A percentile compares a stretch with the other conserved stretches of the same genome.
Conservation (phyloP, 1,140 invertebrate species). For the Drosophila gunungcola region DNA sequence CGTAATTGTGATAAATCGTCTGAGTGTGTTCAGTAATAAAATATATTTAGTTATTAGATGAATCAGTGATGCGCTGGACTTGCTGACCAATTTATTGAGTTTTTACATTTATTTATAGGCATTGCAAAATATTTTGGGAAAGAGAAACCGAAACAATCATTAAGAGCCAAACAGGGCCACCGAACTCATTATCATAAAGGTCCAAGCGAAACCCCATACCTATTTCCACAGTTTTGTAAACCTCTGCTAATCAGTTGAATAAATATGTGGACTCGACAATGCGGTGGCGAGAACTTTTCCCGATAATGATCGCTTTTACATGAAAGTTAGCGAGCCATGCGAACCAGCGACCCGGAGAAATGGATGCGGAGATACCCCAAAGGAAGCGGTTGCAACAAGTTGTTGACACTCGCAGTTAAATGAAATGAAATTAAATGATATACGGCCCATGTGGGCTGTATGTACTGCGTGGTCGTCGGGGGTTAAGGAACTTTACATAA, state of each 20-base stretch:
- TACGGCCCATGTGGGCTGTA: conserved; percentile 10
- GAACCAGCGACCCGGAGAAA: conserved; percentile 30
- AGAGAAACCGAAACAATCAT: neutral
- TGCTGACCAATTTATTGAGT: too few species aligned
- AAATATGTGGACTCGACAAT: conserved; percentile 34
- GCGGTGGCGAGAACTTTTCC: conserved; percentile 43
- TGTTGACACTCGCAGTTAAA: conserved; percentile 42
- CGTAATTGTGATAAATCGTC: conserved; percentile 24
- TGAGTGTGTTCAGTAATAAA: conserved; percentile 15
- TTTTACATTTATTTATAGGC: conserved; percentile 3
- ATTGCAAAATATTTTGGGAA: conserved; percentile 6
- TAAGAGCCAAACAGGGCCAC: neutral
- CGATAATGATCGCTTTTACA: conserved; percentile 42
- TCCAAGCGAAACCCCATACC: conserved; percentile 15
- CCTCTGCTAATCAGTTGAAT: conserved; percentile 33
- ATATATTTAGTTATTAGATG: conserved; percentile 5
- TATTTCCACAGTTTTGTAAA: conserved; percentile 24
- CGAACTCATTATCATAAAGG: conserved; percentile 27
- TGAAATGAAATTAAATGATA: conserved; percentile 34
- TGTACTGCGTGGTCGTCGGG: conserved; percentile 5
- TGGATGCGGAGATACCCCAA: neutral
- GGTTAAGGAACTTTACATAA: conserved; percentile 52
- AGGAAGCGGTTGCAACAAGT: conserved; percentile 47
- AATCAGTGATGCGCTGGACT: neutral
- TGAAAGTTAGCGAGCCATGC: conserved; percentile 51